Conservation (phyloP, 2,888 invertebrate species). For the Elmis aenea region DNA sequence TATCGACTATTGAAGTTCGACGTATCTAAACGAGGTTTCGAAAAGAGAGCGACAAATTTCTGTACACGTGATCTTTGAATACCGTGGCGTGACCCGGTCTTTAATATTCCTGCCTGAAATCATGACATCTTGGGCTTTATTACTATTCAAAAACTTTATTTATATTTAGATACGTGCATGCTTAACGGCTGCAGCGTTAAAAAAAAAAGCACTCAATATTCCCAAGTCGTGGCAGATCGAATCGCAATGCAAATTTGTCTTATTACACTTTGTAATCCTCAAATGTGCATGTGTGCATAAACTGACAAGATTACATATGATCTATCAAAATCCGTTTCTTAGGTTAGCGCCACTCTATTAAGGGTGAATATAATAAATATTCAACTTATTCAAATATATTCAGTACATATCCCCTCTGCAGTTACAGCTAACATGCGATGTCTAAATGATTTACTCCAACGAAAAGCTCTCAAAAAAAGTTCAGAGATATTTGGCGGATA, state of each 20-base stretch:
- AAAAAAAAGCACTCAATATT: constrained; percentile 18
- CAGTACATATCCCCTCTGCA: constrained; percentile 11
- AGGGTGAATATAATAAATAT: no score
- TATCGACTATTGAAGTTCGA: constrained; percentile 19
- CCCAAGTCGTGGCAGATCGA: no score
- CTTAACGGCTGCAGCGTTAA: constrained; percentile 9
- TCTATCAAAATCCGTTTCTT: no score
- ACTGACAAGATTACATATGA: no score
- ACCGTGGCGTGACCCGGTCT: background rate
- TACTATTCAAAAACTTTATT: background rate
- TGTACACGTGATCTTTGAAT: background rate
- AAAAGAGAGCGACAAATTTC: background rate
- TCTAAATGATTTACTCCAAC: constrained; percentile 10
- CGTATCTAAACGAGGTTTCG: constrained; percentile 16
- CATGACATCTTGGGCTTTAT: no score
- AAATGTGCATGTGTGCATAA: no score
- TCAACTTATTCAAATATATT: constrained; percentile 26
- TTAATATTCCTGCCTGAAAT: no score
- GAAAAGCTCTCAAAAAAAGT: no score
- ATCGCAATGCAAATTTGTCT: no score
- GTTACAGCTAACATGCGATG: constrained; percentile 10
- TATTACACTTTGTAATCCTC: no score
- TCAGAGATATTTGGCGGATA: no score
- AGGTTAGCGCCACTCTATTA: no score
- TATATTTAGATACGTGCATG: background rate